Base-by-base conservation (phyloP, 2,888 invertebrate species). In the Noctua fimbriata region DNA sequence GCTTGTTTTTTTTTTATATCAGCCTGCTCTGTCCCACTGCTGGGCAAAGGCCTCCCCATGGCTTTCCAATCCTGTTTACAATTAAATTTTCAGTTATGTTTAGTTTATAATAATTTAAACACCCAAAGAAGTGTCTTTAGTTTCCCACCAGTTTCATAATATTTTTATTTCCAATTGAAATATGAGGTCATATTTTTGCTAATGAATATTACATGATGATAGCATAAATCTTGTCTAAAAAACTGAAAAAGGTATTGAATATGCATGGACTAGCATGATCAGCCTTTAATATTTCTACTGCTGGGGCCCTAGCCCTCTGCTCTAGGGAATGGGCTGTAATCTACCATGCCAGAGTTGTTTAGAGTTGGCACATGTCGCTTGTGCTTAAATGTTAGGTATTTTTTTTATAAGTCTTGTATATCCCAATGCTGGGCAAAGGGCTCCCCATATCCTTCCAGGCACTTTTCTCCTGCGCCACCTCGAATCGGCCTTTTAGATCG, bases 121-220 rank as follows among this genome's bases (percentile, higher is more conserved):
- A 21, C 16, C 36, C 21, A 14, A n/a, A 32, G 7, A 58, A 28
- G 12, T 21, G 32, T 24, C 3, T 32, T 24, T 9, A 6, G 21
- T 21, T 63, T 77, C 63, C 21, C 21, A 77, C 28, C 63, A 41
- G 63, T 77, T 65, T 78, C 10, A n/a, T 52, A 47, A 49, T 63
- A 63, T 32, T 52, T 65, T 44, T 44, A 78, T 55, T 66, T n/a
- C 10, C 16, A 18, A 49, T 41, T 63, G 18, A 49, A 18, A 76
- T 9, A 32, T 67, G 2, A 69, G 28, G 18, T 78, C 67, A 52
- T 78, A 16, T 18, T 66, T 52, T 52, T 32, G 24, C 3, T 24
- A 32, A 76, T 21, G 24, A 24, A 41, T 32, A 28, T 24, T 7
- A 52, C 7, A 32, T 49, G 18, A 36, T 28, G 12, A 32, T 10